Conservation (phyloP, 1,140 invertebrate genomes). For the Drosophila bocki region DNA sequence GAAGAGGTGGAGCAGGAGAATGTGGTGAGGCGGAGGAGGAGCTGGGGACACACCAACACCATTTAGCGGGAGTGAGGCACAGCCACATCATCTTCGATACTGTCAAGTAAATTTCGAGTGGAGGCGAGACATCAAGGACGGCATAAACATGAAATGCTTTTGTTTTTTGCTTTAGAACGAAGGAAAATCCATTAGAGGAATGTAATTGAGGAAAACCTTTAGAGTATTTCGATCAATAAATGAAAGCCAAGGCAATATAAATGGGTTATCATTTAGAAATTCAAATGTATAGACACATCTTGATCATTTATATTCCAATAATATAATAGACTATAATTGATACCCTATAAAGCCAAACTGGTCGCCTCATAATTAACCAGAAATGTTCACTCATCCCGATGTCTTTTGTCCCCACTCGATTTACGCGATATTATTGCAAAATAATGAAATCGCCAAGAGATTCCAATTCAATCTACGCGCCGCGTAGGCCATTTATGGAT, state of each 20-base stretch:
- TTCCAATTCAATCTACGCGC: slow-evolving; percentile 75
- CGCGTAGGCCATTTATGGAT: slow-evolving; percentile 79
- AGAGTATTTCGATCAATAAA: slow-evolving; percentile 4
- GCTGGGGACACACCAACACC: neutral
- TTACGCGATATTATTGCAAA: slow-evolving; percentile 74
- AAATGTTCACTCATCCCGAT: slow-evolving; percentile 29
- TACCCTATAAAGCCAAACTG: slow-evolving; percentile 12
- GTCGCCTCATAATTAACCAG: slow-evolving; percentile 49
- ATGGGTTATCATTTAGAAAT: too few relatives aligned
- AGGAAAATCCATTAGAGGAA: slow-evolving; percentile 22
- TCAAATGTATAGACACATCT: too few relatives aligned
- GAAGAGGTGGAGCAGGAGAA: slow-evolving; percentile 12
- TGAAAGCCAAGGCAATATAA: too few relatives aligned
- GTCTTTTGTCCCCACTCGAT: slow-evolving; percentile 26
- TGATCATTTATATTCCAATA: neutral
- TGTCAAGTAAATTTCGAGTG: slow-evolving; percentile 65
- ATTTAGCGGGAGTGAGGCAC: neutral
- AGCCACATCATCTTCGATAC: slow-evolving; percentile 53
- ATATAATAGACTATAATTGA: slow-evolving; percentile 9
- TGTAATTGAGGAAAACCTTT: neutral
- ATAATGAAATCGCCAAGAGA: slow-evolving; percentile 80
- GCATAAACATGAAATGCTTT: slow-evolving; percentile 33
- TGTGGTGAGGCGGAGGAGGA: neutral
- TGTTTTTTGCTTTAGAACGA: slow-evolving; percentile 26
- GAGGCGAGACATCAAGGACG: slow-evolving; percentile 24